A percentile compares a stretch with the other conserved stretches of the same genome.
Conservation (phyloP, 92 coral and sea anemone genomes). For the Epizoanthus stellaris region DNA sequence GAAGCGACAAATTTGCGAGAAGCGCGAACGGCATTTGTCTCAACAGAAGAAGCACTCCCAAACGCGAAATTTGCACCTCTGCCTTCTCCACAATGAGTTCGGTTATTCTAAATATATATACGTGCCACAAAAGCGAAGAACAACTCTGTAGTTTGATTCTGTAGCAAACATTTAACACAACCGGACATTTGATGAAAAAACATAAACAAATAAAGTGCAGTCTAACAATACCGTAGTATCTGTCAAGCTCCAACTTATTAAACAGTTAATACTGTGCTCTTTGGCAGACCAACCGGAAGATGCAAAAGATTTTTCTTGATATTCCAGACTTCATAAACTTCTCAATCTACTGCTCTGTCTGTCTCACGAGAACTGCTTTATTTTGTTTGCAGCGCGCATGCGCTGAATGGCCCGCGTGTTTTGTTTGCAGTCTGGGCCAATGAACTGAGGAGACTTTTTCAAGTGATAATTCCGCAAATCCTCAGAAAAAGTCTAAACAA, state of each 20-base stretch:
- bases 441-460: constrained; percentile 30
- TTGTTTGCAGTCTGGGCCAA: too few species aligned
- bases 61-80: constrained; percentile 35
- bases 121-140: constrained; percentile 14
- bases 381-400: constrained; percentile 26
- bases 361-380: constrained; percentile 33
- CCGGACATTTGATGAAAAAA: constrained; percentile 11
- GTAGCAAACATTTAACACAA: constrained; percentile 7
- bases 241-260: constrained; percentile 58
- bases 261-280: constrained; percentile 52
- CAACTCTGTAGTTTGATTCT: constrained; percentile 10
- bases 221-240: constrained; percentile 39
- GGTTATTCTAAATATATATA: neutral
- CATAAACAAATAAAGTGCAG: constrained; percentile 30
- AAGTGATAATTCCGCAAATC: constrained; percentile 49
- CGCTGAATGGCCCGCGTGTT: constrained; percentile 1
- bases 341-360: neutral
- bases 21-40: neutral
- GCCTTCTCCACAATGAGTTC: constrained; percentile 14
- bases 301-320: constrained; percentile 72
- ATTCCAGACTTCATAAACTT: neutral
- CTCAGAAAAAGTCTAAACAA: constrained; percentile 64
- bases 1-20: neutral
- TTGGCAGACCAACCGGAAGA: constrained; percentile 70
- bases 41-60: neutral